phyloP scores from a whole-genome alignment of 2,888 invertebrate genomes.

The Drosophila colorata region DNA sequence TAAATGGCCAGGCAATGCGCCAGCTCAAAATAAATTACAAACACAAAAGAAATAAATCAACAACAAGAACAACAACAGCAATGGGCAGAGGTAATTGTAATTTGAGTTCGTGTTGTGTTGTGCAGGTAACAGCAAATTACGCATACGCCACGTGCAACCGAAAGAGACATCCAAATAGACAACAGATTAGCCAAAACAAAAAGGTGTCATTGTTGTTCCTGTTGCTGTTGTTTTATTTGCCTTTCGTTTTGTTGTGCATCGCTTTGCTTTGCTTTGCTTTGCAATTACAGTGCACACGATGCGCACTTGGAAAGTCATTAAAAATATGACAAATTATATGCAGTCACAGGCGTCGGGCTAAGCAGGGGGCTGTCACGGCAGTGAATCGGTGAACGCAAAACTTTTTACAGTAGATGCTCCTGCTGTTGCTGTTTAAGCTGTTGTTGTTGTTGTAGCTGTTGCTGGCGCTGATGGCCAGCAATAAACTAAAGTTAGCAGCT shows the following conservation, averaged over 20 bases:
- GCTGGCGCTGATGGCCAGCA: constrained; percentile 62
- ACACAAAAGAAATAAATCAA: constrained; percentile 21
- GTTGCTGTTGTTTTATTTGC: constrained; percentile 28
- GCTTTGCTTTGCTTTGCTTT: constrained; percentile 50
- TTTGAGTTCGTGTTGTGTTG: constrained; percentile 43
- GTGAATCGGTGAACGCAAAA: constrained; percentile 13
- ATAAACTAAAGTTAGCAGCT: constrained; percentile 80
- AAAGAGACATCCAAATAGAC: constrained; percentile 39
- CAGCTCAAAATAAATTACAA: constrained; percentile 66
- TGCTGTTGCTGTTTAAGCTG: constrained; percentile 35
- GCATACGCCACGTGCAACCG: constrained; percentile 56
- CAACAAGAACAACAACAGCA: constrained; percentile 9
- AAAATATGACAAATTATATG: constrained; percentile 79
- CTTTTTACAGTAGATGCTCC: constrained; percentile 41
- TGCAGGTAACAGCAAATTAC: constrained; percentile 62
- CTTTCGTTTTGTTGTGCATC: constrained; percentile 41
- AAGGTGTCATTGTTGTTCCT: constrained; percentile 20
- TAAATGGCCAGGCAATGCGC: constrained; percentile 64
- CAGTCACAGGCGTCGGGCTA: constrained; percentile 19
- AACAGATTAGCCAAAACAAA: constrained; percentile 65
- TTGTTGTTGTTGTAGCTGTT: constrained; percentile 18
- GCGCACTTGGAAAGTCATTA: constrained; percentile 75
- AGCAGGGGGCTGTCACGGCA: neutral
- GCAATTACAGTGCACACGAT: constrained; percentile 56
- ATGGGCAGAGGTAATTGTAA: constrained; percentile 15